These are phyloP conservation scores for Aproaerema taeniolella DNA, from an alignment of 2,888 invertebrate genomes.

Conservation along the genomic window DNA sequence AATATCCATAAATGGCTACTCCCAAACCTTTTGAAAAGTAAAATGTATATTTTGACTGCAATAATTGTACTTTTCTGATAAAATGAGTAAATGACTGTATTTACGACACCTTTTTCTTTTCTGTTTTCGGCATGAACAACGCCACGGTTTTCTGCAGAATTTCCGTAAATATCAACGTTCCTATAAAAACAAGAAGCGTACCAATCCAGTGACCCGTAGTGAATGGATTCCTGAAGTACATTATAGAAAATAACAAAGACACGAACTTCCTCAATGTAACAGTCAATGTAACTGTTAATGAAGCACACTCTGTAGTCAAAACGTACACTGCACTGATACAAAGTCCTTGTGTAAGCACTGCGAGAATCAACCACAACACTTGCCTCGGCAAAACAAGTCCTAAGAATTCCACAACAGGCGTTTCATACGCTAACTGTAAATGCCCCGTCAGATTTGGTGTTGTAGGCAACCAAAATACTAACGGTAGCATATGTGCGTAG, in stretches of 20 bases:
- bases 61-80: no score
- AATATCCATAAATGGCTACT: no score
- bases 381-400: slow-evolving; percentile 83
- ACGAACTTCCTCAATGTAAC: slow-evolving; percentile 97
- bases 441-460: slow-evolving; percentile 87
- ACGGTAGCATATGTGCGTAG: slow-evolving; percentile 92
- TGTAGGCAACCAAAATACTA: slow-evolving; percentile 92
- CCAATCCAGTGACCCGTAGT: slow-evolving; percentile 95
- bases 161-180: slow-evolving; percentile 95
- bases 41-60: no score
- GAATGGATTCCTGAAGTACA: slow-evolving; percentile 96
- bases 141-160: slow-evolving; percentile 73
- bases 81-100: no score
- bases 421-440: slow-evolving; percentile 82
- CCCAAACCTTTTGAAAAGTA: no score
- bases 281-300: slow-evolving; percentile 95
- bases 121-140: slow-evolving; percentile 42
- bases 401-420: slow-evolving; percentile 79
- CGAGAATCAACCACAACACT: slow-evolving; percentile 86
- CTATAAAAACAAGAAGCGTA: slow-evolving; percentile 91
- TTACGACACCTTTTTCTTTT: slow-evolving; percentile 43
- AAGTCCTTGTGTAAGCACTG: slow-evolving; percentile 91
- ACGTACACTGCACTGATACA: slow-evolving; percentile 97
- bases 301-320: slow-evolving; percentile 95
- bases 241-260: slow-evolving; percentile 95